These are phyloP conservation scores for Rhinolophus ferrumequinum DNA, from an alignment of 2,113 vertebrate genomes.

Conservation along the genomic window DNA sequence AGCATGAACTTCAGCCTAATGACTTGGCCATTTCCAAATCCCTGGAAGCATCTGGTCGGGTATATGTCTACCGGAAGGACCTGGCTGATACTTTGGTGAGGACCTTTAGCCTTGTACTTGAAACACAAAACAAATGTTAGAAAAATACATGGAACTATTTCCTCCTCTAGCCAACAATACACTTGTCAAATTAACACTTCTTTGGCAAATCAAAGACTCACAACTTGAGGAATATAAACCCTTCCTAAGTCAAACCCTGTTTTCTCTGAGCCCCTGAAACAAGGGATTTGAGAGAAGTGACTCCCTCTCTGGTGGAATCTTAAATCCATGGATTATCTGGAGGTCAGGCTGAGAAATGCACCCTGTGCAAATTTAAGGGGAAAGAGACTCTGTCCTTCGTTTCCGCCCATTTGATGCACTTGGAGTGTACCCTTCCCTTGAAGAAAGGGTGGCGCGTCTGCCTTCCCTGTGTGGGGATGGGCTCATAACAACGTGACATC, in stretches of 20 bases:
- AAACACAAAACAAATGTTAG: not conserved
- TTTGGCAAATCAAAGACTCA: not conserved
- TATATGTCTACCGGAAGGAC: constrained; percentile 94
- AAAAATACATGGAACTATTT: not conserved
- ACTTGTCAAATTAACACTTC: not conserved
- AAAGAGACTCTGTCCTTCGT: not conserved
- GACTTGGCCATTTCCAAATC: constrained; percentile 92
- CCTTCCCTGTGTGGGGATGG: not conserved
- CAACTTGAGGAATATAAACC: not conserved
- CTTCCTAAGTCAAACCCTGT: not conserved
- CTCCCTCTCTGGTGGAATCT: not conserved
- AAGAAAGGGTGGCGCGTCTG: not conserved
- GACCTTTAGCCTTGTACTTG: not conserved
- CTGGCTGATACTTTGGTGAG: constrained; percentile 93
- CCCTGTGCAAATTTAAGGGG: not conserved
- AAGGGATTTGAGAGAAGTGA: not conserved
- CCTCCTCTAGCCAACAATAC: not conserved
- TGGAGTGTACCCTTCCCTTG: not conserved
- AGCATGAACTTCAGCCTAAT: constrained; percentile 91
- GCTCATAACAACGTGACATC: not conserved
- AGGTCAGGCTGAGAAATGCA: not conserved
- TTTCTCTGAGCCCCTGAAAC: not conserved
- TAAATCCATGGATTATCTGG: not conserved
- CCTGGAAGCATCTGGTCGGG: constrained; percentile 88
- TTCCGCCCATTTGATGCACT: not conserved